phyloP scores from a whole-genome alignment of 35 echinoderm and acorn worm genomes.

The Heliocidaris tuberculata region DNA sequence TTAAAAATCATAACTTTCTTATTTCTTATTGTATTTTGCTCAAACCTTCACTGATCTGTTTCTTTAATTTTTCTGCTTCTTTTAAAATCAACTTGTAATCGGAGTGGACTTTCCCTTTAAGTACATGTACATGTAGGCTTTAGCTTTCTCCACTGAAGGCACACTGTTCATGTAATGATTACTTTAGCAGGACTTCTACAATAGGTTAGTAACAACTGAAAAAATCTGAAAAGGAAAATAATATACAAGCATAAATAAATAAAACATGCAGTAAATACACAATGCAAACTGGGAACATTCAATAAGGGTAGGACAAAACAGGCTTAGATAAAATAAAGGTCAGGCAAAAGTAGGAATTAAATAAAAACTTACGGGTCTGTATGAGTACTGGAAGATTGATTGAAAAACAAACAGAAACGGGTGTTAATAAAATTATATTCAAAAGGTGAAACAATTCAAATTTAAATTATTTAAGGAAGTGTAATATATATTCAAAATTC shows the following conservation, averaged over 20 bases:
- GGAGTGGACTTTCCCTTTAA: no score
- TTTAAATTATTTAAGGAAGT: neutral
- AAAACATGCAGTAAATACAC: neutral
- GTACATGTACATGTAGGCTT: no score
- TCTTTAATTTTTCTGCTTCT: no score
- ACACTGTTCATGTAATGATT: no score
- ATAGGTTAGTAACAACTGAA: no score
- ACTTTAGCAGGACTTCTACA: no score
- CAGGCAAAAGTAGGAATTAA: neutral
- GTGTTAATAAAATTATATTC: neutral
- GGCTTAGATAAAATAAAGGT: neutral
- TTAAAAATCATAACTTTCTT: no score
- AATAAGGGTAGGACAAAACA: neutral
- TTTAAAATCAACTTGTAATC: no score
- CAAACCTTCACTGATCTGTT: no score
- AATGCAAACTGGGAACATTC: neutral
- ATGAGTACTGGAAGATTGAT: neutral
- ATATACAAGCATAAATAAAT: neutral
- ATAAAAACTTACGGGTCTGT: conserved; percentile 39
- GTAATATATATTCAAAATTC: neutral
- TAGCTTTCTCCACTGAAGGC: no score
- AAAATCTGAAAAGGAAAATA: neutral
- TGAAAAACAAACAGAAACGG: neutral
- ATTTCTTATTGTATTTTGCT: no score
- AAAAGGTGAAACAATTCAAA: neutral